Evolutionary conservation across 2,888 invertebrate species (phyloP), one percentile per base, ranked within the genome.

Genomic region (Adelognathus sp.): DNA sequence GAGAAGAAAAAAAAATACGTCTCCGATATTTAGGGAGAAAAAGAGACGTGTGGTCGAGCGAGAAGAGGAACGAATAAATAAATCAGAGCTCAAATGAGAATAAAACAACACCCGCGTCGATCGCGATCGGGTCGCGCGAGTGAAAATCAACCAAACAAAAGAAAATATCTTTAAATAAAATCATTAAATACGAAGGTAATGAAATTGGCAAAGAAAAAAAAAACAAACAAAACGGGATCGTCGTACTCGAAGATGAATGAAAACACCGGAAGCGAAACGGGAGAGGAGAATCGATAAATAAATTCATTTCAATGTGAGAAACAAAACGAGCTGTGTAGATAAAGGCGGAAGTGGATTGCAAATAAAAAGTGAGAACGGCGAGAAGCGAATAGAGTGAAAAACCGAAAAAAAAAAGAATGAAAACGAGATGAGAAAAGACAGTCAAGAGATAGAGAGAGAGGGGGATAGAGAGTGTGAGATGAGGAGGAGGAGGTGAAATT

Each of bases 401-500:
- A 50, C 29, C n/a, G 50, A 69, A 67, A 36, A 52, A 56, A 71
- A 71, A 74, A 67, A 60, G 39, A 69, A 39, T 69, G 33, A 24
- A 52, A 29, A 52, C 61, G 31, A 46, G 69, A 71, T 52, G 52
- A 70, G 44, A 41, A 71, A 71, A 36, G n/a, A n/a, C n/a, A n/a
- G n/a, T n/a, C n/a, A 66, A 72, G 80, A 71, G 63, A 80, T 58
- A n/a, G n/a, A n/a, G 72, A 81, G 80, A 73, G 29, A 33, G 44
- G 16, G 50, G 31, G 82, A 81, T 82, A 82, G 81, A 81, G 80
- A 75, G 64, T 75, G 80, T 75, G 80, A 61, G 81, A 77, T 80
- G 83, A 76, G 79, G 81, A 82, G 77, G 46, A 82, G 73, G 69
- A 71, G 58, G 67, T 7, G 31, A 44, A 73, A 69, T 46, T 71